These are phyloP conservation scores for Zaprionus gabonicus DNA, from an alignment of 1,140 invertebrate species.

Conservation along the genomic window DNA sequence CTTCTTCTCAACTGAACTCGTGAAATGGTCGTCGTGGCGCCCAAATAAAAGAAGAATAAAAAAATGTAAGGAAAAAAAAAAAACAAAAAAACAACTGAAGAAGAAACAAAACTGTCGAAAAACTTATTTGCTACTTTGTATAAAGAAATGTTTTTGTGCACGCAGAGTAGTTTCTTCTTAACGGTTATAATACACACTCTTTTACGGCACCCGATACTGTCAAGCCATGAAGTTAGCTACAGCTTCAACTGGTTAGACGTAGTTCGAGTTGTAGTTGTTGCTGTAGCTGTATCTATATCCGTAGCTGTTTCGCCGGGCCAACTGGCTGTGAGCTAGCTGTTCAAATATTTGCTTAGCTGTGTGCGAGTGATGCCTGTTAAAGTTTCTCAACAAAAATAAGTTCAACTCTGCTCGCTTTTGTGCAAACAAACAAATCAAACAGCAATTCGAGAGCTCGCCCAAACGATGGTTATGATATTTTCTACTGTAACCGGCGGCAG, in stretches of 20 bases:
- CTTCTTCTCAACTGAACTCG: background rate
- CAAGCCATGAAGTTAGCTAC: constrained; percentile 13
- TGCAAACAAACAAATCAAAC: constrained; percentile 73
- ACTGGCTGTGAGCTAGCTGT: constrained; percentile 63
- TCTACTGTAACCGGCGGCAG: constrained; percentile 25
- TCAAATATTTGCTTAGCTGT: constrained; percentile 77
- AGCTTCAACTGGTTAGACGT: constrained; percentile 1
- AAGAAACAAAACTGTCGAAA: constrained; percentile 29
- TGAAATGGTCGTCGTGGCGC: constrained; percentile 23
- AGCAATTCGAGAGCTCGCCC: constrained; percentile 58
- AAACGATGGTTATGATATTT: constrained; percentile 52
- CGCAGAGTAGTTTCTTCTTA: constrained; percentile 34
- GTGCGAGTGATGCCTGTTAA: constrained; percentile 51
- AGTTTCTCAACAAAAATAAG: constrained; percentile 56
- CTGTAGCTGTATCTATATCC: background rate
- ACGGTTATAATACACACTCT: constrained; percentile 45
- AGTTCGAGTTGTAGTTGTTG: background rate
- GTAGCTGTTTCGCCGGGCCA: constrained; percentile 15
- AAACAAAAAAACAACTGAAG: constrained; percentile 1
- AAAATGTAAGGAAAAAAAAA: background rate
- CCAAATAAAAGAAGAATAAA: constrained; percentile 27
- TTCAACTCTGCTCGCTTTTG: constrained; percentile 63
- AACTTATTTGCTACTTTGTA: constrained; percentile 44
- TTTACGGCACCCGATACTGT: constrained; percentile 41
- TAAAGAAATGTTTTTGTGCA: constrained; percentile 50